These are phyloP conservation scores for Nothura maculosa DNA, from an alignment of 2,797 vertebrate genomes.

Conservation along the genomic window DNA sequence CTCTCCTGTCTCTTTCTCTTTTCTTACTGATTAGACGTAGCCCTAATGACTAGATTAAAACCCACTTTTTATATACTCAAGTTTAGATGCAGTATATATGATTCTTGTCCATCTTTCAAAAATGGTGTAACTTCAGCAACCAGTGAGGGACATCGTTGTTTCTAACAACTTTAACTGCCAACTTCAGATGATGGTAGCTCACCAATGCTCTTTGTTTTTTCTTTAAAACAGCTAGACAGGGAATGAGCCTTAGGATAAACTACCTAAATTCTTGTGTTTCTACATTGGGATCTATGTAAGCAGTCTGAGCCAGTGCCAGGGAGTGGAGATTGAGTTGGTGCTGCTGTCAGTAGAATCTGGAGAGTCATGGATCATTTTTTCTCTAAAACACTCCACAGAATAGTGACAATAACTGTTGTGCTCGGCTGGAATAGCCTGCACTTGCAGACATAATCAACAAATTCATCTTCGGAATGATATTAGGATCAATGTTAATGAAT, in stretches of 20 bases:
- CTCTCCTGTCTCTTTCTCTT: no score
- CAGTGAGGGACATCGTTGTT: neutral
- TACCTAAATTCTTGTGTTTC: neutral
- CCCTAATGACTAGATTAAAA: neutral
- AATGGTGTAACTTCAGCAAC: neutral
- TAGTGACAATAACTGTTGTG: no score
- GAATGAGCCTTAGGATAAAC: neutral
- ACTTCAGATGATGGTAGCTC: neutral
- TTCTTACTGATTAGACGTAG: neutral
- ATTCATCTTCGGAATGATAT: neutral
- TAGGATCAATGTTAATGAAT: neutral
- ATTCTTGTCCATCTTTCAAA: neutral
- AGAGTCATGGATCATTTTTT: neutral
- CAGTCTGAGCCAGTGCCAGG: accelerated
- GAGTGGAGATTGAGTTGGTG: neutral
- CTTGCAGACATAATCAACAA: neutral
- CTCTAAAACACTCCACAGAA: neutral
- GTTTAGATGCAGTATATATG: neutral
- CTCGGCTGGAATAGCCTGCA: no score
- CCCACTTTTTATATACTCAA: neutral
- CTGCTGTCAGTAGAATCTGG: neutral
- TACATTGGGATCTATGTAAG: neutral
- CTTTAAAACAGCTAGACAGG: neutral
- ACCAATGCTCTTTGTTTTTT: neutral
- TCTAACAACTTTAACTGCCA: neutral